Evolutionary conservation across 2,113 vertebrate species (phyloP), one percentile per base, ranked within the genome.

Genomic region (Trichomycterus rosablanca): DNA sequence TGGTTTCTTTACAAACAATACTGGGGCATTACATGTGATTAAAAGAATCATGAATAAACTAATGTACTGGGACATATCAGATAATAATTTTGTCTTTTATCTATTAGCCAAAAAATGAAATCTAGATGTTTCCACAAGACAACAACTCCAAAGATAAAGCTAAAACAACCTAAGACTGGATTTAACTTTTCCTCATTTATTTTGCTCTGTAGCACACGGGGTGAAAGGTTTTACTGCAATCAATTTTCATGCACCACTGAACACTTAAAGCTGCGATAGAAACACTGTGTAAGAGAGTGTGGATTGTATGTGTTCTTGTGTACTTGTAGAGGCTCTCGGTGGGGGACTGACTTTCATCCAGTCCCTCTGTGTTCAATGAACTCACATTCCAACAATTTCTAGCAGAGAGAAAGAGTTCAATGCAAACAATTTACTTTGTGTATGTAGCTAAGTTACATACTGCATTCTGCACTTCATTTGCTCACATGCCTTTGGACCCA

Each of bases 211-310:
- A n/a, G n/a, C n/a, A n/a, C n/a, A n/a, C n/a, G 34, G 9, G n/a
- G 24, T 11, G 19, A 22, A 78, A 15, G 24, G 34, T 37, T 71
- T 30, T 69, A 58, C 81, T 84, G 82, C 66, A 68, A 79, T 81
- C 78, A 82, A 78, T 84, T n/a, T 84, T 76, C 77, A 78, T 30
- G 60, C 73, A 68, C 69, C 54, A 48, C 74, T 76, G 72, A 76
- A 72, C 68, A 75, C 77, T 75, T 66, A 59, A 71, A 46, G 68
- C 64, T 63, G 70, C 51, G 70, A 63, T 78, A 67, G 67, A 82
- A 80, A 56, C 32, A 22, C 32, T 20, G 42, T 39, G 61, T 46
- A 22, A 18, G 53, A 49, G 34, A 39, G 63, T 48, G 32, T 19
- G 22, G 32, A 24, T 49, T 45, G 50, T 16, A 35, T 48, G 52